Evolutionary conservation across 2,797 vertebrate species (phyloP).

Genomic region (Xenops minutus): DNA sequence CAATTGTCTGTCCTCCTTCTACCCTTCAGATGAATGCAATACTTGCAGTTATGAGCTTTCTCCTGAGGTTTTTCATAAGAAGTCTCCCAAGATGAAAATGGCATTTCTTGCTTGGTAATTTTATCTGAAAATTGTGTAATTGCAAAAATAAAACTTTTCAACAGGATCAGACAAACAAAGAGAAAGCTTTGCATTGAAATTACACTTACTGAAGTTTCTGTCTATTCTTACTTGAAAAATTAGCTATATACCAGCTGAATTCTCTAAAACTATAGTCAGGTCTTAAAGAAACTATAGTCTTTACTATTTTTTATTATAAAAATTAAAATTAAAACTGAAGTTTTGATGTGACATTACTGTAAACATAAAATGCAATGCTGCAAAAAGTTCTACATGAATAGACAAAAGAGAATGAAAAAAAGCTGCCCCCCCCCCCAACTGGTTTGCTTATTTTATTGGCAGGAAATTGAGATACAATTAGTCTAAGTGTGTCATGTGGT

Average conservation of each 20-base stretch:
- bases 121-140: conserved; percentile 43
- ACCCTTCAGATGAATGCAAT: conserved; percentile 33
- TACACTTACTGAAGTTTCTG: neutral
- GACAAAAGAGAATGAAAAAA: neutral
- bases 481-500: neutral
- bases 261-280: neutral
- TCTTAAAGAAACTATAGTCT: neutral
- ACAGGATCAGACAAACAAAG: neutral
- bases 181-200: neutral
- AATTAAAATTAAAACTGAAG: neutral
- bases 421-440: fast-evolving
- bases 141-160: conserved; percentile 52
- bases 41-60: conserved; percentile 41
- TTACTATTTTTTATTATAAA: neutral
- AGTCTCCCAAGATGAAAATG: conserved; percentile 46
- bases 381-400: neutral
- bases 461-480: neutral
- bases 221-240: neutral
- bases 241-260: neutral
- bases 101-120: conserved; percentile 35
- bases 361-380: neutral
- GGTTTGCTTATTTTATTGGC: neutral
- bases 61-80: conserved; percentile 62
- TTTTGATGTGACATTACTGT: neutral
- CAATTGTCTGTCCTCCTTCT: conserved; percentile 50